phyloP scores from a whole-genome alignment of 1,140 invertebrate species.

The Telenomus remus region DNA sequence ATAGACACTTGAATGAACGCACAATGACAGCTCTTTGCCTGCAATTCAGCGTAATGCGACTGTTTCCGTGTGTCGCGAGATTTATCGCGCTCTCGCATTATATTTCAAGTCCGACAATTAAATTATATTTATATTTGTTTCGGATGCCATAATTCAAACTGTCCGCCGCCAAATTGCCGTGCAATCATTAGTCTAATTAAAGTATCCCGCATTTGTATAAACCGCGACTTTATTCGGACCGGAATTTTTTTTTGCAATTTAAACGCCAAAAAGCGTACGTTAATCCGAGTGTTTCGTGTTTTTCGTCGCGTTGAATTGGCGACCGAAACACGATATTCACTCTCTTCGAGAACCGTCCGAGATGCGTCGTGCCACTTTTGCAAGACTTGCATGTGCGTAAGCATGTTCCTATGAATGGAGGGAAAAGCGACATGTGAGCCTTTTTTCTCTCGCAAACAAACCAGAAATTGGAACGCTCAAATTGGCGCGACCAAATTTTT shows the following conservation, averaged over 20 bases:
- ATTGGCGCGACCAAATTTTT: background rate
- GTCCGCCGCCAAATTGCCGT: background rate
- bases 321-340: background rate
- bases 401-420: slow-evolving; percentile 18
- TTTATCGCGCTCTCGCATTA: slow-evolving; percentile 33
- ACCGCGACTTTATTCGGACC: background rate
- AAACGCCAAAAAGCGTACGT: too few relatives aligned
- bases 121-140: slow-evolving; percentile 44
- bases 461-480: slow-evolving; percentile 9
- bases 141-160: background rate
- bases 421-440: slow-evolving; percentile 4
- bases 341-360: slow-evolving; percentile 5
- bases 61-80: slow-evolving; percentile 33
- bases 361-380: slow-evolving; percentile 7
- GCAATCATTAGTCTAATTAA: background rate
- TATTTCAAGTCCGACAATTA: slow-evolving; percentile 49
- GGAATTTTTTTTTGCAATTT: background rate
- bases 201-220: background rate
- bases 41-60: slow-evolving; percentile 50
- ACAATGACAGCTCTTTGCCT: slow-evolving; percentile 53
- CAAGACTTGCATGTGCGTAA: slow-evolving; percentile 12
- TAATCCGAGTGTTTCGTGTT: too few relatives aligned
- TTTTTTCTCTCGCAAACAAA: background rate
- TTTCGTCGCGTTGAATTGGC: background rate
- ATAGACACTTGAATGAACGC: slow-evolving; percentile 52